These are phyloP conservation scores for Charina bottae DNA, from an alignment of 2,113 vertebrate species.

Conservation along the genomic window DNA sequence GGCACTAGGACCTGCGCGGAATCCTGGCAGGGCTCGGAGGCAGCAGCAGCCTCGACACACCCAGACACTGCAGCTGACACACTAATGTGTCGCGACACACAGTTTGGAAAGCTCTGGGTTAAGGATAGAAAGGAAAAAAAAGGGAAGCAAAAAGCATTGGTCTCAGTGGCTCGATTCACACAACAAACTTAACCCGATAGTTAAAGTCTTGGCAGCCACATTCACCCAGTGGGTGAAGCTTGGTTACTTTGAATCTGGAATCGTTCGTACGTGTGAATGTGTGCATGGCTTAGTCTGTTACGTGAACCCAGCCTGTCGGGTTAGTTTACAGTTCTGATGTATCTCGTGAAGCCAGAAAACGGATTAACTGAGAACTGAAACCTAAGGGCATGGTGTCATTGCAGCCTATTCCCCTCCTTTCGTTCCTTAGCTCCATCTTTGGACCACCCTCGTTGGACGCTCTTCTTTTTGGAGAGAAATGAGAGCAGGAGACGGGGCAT, in stretches of 20 bases:
- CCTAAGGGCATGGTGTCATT: not conserved
- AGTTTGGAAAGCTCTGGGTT: no score
- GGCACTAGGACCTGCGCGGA: no score
- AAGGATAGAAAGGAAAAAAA: not conserved
- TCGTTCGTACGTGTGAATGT: not conserved
- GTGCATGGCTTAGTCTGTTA: not conserved
- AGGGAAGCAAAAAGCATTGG: not conserved
- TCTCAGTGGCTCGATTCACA: not conserved
- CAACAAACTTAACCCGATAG: not conserved
- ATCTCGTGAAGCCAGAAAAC: not conserved
- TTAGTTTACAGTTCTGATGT: not conserved
- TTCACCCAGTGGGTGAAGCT: not conserved
- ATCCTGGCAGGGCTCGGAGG: no score
- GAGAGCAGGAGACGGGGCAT: accelerated
- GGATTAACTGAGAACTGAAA: not conserved
- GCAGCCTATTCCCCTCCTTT: not conserved
- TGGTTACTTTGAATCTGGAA: not conserved
- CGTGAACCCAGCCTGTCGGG: not conserved
- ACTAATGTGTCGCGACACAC: no score
- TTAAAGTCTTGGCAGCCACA: not conserved
- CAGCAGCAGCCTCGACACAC: no score
- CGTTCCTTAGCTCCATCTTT: not conserved
- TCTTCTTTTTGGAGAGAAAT: not conserved
- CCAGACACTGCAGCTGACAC: no score
- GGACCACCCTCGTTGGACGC: not conserved